Percentiles rank a stretch among this genome's conserved stretches.
Evolutionary conservation across 2,888 invertebrate species (phyloP).

Genomic region (Eurois occulta): DNA sequence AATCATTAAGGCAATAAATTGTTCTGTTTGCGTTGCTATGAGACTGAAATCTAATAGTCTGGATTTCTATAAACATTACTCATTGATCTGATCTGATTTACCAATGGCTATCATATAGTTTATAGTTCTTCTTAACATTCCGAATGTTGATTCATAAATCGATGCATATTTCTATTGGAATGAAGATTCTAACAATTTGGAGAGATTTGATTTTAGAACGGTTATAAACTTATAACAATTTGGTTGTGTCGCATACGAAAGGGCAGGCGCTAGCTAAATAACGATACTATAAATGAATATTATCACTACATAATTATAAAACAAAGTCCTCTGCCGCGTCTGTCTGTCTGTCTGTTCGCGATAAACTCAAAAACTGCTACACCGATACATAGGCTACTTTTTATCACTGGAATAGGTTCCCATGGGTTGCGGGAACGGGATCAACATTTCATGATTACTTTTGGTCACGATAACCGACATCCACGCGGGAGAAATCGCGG

Average conservation of each 20-base stretch:
- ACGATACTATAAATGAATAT: neutral
- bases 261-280: neutral
- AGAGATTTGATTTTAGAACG: neutral
- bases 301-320: too few species aligned
- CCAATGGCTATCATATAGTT: slow-evolving; percentile 44
- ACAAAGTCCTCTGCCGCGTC: too few species aligned
- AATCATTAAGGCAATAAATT: slow-evolving; percentile 60
- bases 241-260: neutral
- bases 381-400: too few species aligned
- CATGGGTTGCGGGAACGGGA: too few species aligned
- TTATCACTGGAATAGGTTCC: too few species aligned
- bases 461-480: too few species aligned
- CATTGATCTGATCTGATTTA: slow-evolving; percentile 53
- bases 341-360: too few species aligned
- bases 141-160: slow-evolving; percentile 37
- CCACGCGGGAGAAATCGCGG: too few species aligned
- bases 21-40: slow-evolving; percentile 45
- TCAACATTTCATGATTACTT: too few species aligned
- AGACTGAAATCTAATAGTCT: slow-evolving; percentile 36
- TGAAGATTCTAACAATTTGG: neutral
- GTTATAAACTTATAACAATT: neutral
- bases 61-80: slow-evolving; percentile 51
- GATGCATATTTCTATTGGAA: slow-evolving; percentile 19
- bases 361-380: too few species aligned
- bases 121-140: slow-evolving; percentile 49